Evolutionary conservation across 2,113 vertebrate genomes (phyloP).

Genomic region (Actenoides hombroni): DNA sequence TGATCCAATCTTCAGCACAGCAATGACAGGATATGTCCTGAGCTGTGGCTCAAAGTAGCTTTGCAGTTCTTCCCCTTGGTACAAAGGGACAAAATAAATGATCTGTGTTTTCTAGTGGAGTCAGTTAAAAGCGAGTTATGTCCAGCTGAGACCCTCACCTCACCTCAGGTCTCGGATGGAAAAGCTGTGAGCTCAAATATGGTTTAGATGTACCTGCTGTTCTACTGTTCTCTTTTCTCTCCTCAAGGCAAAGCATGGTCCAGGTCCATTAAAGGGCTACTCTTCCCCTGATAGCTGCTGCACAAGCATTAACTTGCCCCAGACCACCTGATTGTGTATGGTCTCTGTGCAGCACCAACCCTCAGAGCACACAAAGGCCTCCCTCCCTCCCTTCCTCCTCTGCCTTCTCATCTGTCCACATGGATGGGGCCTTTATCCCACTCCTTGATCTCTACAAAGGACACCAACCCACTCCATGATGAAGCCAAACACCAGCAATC

Average conservation of each 20-base stretch:
- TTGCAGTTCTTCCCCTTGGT: background rate
- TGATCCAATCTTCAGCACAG: background rate
- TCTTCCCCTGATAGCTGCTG: background rate
- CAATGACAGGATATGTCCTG: background rate
- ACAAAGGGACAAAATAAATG: background rate
- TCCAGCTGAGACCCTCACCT: background rate
- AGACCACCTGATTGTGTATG: background rate
- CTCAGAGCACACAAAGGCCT: background rate
- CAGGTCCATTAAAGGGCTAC: background rate
- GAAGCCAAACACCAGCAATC: fast-evolving
- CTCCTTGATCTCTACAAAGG: background rate
- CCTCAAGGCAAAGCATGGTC: background rate
- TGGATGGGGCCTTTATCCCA: background rate
- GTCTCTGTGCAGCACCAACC: background rate
- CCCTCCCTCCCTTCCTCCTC: background rate
- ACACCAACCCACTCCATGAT: background rate
- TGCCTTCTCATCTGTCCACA: fast-evolving
- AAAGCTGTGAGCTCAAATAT: fast-evolving
- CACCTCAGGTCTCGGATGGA: background rate
- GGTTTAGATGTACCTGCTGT: background rate
- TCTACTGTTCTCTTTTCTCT: background rate
- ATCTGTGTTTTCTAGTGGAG: background rate
- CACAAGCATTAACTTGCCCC: fast-evolving
- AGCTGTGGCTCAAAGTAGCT: background rate
- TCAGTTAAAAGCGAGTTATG: background rate